phyloP scores from a whole-genome alignment of 2,797 vertebrate genomes.

The Dipus sagitta region DNA sequence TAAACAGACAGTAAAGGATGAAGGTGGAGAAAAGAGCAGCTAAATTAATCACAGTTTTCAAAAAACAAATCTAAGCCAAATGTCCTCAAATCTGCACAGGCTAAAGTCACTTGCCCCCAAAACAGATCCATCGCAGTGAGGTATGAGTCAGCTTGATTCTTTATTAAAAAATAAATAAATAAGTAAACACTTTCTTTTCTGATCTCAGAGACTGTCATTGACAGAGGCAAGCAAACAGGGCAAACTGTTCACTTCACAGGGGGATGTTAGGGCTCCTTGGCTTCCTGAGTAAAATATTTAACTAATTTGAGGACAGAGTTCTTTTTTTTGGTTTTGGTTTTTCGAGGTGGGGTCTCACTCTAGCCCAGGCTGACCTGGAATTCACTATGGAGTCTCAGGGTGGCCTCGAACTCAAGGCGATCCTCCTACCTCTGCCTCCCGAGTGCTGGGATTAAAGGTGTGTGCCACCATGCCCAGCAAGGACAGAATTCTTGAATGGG shows the following conservation, averaged over 20 bases:
- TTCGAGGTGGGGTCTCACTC: no score
- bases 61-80: constrained; percentile 75
- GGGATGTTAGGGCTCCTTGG: constrained; percentile 61
- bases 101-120: constrained; percentile 56
- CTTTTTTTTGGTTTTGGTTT: no score
- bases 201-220: constrained; percentile 58
- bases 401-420: no score
- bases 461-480: no score
- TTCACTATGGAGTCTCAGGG: no score
- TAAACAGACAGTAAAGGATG: constrained; percentile 76
- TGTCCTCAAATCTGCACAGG: constrained; percentile 70
- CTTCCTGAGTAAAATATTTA: constrained; percentile 61
- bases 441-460: no score
- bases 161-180: neutral
- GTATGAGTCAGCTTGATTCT: constrained; percentile 49
- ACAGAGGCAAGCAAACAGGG: constrained; percentile 56
- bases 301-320: constrained; percentile 59
- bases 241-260: constrained; percentile 30
- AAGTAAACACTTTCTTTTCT: constrained; percentile 67
- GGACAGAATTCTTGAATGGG: constrained; percentile 59
- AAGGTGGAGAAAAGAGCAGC: constrained; percentile 51
- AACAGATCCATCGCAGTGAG: constrained; percentile 66
- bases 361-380: no score
- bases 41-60: constrained; percentile 75
- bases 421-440: no score